Conservation (phyloP, 2,113 vertebrate genomes). For the Seriola dumerili region DNA sequence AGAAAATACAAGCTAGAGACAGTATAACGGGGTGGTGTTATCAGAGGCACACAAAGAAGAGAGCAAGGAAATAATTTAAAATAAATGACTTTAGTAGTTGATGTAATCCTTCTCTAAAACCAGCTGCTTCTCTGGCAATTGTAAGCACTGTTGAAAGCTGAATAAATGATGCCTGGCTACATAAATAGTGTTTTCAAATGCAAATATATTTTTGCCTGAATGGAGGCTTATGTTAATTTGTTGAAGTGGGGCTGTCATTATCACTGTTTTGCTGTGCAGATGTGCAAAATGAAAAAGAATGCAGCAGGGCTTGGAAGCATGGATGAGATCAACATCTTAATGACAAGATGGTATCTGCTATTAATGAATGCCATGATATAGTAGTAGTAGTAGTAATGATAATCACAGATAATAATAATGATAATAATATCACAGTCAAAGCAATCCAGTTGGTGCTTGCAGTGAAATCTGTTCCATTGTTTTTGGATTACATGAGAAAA, state of each 20-base stretch:
- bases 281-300: background rate
- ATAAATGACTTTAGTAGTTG: background rate
- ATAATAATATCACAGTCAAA: background rate
- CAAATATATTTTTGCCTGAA: background rate
- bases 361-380: background rate
- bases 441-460: background rate
- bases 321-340: background rate
- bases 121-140: background rate
- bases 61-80: background rate
- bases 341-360: too few relatives aligned
- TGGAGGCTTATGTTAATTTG: conserved; percentile 6
- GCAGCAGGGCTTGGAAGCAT: background rate
- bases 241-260: background rate
- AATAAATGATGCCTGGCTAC: background rate
- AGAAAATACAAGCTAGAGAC: background rate
- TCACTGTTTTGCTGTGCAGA: background rate
- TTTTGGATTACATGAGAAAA: background rate
- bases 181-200: background rate
- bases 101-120: background rate
- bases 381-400: too few relatives aligned
- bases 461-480: background rate
- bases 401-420: too few relatives aligned
- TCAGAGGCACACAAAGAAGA: background rate
- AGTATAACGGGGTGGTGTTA: background rate
- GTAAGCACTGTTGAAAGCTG: background rate